These are phyloP conservation scores for Leiothrix lutea DNA, from an alignment of 2,113 vertebrate genomes.

Conservation along the genomic window DNA sequence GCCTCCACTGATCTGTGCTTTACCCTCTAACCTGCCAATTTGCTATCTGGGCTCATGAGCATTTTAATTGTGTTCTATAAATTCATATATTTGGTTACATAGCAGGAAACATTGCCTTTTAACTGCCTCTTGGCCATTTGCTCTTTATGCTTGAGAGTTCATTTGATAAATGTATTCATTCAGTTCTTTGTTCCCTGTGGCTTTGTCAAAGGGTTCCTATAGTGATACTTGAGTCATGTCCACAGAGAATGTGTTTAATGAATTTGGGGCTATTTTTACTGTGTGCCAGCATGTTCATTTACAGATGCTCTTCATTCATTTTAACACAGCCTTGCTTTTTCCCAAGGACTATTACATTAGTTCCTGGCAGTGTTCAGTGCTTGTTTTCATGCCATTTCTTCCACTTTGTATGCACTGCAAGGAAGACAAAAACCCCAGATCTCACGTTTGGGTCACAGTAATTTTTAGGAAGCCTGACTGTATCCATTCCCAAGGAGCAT, in stretches of 20 bases:
- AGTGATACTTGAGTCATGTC: background rate
- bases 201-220: slow-evolving; percentile 25
- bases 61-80: background rate
- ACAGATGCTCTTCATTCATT: background rate
- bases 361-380: background rate
- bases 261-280: background rate
- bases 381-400: background rate
- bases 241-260: background rate
- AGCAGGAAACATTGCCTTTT: background rate
- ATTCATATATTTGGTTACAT: background rate
- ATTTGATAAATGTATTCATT: background rate
- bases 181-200: background rate
- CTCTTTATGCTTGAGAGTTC: background rate
- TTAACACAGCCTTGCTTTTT: background rate
- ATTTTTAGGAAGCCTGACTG: background rate
- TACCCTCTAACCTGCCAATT: background rate
- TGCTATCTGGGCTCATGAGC: background rate
- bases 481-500: background rate
- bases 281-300: background rate
- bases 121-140: background rate
- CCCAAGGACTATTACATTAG: background rate
- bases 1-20: background rate
- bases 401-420: background rate
- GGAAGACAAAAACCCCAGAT: background rate
- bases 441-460: background rate